These are phyloP conservation scores for Trichopria drosophilae DNA, from an alignment of 2,888 invertebrate genomes.

Conservation along the genomic window DNA sequence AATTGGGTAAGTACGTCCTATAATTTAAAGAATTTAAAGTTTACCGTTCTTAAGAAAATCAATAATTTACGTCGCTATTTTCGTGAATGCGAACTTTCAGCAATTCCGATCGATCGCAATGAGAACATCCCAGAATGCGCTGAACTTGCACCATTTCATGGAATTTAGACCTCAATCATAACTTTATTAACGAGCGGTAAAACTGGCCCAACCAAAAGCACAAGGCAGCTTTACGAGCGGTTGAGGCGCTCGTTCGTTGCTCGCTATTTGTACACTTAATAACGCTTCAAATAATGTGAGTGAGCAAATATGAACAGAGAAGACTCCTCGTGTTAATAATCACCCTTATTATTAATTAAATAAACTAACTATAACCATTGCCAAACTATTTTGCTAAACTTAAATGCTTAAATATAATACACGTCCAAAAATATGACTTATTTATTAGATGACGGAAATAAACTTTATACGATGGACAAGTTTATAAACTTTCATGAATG, in stretches of 20 bases:
- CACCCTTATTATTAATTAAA: no score
- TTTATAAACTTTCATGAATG: no score
- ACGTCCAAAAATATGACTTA: no score
- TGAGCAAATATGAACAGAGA: no score
- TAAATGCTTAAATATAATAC: no score
- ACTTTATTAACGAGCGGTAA: conserved; percentile 50
- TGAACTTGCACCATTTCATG: conserved; percentile 51
- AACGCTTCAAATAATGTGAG: conserved; percentile 43
- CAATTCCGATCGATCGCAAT: background rate
- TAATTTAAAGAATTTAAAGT: background rate
- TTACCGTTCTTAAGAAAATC: background rate
- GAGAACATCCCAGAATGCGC: conserved; percentile 34
- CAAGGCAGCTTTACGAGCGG: conserved; percentile 30
- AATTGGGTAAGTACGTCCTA: background rate
- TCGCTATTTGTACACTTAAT: conserved; percentile 49
- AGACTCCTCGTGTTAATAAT: no score
- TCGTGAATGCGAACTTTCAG: background rate
- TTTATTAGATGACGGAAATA: no score
- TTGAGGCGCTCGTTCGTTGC: conserved; percentile 26
- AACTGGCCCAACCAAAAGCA: no score
- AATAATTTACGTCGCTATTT: background rate
- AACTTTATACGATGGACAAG: no score
- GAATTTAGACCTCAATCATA: conserved; percentile 54
- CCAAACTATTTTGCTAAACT: no score
- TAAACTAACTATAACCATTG: no score